phyloP scores from a whole-genome alignment of 2,113 vertebrate species.

The Zosterops pallidus region DNA sequence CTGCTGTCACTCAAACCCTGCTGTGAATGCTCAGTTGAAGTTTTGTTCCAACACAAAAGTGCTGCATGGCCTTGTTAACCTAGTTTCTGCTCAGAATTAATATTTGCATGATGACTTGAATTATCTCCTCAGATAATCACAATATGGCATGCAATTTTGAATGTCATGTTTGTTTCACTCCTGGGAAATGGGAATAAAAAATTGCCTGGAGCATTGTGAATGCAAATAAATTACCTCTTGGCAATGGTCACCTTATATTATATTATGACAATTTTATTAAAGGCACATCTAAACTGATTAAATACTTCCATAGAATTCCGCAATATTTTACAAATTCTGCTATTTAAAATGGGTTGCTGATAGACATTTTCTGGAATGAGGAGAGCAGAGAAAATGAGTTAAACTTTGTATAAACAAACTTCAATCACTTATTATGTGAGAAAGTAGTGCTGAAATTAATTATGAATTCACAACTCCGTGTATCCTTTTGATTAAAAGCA shows the following conservation, averaged over 20 bases:
- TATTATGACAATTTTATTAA: slow-evolving; percentile 8
- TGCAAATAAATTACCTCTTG: neutral
- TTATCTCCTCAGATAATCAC: slow-evolving; percentile 11
- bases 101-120: slow-evolving; percentile 5
- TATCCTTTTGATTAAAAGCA: neutral
- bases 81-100: slow-evolving; percentile 32
- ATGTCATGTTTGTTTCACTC: slow-evolving; percentile 26
- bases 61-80: slow-evolving; percentile 14
- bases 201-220: neutral
- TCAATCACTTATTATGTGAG: neutral
- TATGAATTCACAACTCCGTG: neutral
- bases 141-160: slow-evolving; percentile 28
- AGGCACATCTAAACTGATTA: neutral
- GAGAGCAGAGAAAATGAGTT: neutral
- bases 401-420: neutral
- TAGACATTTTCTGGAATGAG: neutral
- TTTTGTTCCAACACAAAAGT: neutral
- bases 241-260: slow-evolving; percentile 16
- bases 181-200: slow-evolving; percentile 45
- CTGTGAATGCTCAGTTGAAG: neutral
- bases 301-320: neutral
- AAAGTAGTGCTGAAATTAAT: neutral
- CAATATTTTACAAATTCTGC: neutral
- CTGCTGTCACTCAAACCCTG: neutral
- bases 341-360: neutral